Evolutionary conservation across 2,888 invertebrate genomes (phyloP), one percentile per base, ranked within the genome.

Genomic region (Andrena praecox): DNA sequence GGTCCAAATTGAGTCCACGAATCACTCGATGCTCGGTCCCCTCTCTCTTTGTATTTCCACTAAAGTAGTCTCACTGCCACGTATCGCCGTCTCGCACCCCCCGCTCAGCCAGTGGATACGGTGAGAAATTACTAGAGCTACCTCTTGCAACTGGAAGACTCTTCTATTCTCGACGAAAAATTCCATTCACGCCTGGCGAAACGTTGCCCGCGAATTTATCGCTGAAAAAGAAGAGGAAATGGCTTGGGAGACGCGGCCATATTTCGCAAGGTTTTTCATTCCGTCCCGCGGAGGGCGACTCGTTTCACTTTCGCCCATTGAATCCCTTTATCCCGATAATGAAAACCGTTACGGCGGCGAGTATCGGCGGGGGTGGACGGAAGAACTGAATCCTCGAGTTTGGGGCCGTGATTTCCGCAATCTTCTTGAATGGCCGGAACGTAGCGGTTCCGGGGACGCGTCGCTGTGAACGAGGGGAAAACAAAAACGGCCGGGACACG

Each of bases 271-370:
- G 8, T 54, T 42, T 67, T 50, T 24, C 24, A 29, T 16, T 68
- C 54, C 54, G 52, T 54, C 33, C 54, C 33, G 54, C 24, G 20
- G 56, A 33, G 6, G 52, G 33, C 52, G 54, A 29, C 54, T 24
- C 33, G 33, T 35, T 33, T 52, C 54, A 68, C 52, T 68, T 68
- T 68, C 52, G 52, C 54, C 33, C 31, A 8, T 68, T 31, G 16
- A 54, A 7, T 5, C 31, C 48, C 56, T 16, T 24, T 16, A 68
- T 54, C 54, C 67, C 56, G 24, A 20, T 50, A 33, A 52, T 31
- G 31, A 33, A 3, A 54, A 33, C 12, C 52, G 33, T 52, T 68
- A 52, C 33, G 33, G 27, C 12, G 33, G 20, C 12, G 24, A 24
- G 29, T 29, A 70, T 70, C 35, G 16, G 35, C 59, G 16, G 35